phyloP scores from a whole-genome alignment of 2,797 vertebrate species.

The Chrysocyon brachyurus region DNA sequence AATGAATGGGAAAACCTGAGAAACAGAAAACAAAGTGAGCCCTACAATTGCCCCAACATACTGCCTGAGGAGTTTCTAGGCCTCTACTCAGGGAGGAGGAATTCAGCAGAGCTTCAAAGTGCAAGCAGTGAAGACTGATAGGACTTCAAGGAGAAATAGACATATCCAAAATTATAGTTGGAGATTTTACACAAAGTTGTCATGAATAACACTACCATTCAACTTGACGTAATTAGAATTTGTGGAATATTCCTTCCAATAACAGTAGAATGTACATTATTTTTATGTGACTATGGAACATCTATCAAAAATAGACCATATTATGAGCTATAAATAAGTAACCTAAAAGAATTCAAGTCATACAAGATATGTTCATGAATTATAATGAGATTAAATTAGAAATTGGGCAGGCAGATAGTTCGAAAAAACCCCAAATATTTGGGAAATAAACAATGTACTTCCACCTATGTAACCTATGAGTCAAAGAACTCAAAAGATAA shows the following conservation, averaged over 20 bases:
- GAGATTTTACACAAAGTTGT: neutral
- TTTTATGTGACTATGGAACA: neutral
- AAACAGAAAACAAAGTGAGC: neutral
- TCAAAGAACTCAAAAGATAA: neutral
- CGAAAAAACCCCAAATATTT: neutral
- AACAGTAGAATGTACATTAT: neutral
- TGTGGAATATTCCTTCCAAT: neutral
- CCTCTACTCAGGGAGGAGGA: neutral
- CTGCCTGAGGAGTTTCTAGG: neutral
- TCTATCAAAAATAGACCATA: neutral
- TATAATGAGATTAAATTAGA: neutral
- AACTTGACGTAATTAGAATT: neutral
- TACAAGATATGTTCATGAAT: neutral
- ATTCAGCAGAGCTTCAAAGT: neutral
- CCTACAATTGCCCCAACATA: neutral
- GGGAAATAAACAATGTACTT: neutral
- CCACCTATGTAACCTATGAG: neutral
- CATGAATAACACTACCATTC: neutral
- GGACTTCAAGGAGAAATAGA: neutral
- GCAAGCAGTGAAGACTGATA: neutral
- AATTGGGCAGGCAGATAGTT: neutral
- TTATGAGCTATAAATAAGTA: neutral
- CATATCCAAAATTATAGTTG: neutral
- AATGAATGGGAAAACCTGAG: neutral
- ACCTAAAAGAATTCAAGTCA: neutral